Evolutionary conservation across 2,113 vertebrate genomes (phyloP).

Genomic region (Neolamprologus tretocephalus): DNA sequence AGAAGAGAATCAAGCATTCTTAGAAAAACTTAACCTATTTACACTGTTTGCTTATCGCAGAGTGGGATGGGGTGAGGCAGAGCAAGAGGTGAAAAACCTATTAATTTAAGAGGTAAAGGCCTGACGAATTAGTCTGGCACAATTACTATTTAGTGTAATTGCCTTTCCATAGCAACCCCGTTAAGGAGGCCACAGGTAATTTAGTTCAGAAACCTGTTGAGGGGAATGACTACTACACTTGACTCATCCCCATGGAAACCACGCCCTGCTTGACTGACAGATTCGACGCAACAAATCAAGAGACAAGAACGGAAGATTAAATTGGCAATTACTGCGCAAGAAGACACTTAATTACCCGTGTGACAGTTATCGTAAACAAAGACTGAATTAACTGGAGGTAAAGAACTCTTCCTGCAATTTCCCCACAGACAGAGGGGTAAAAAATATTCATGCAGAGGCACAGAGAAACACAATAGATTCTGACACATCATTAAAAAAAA

Average conservation of each 20-base stretch:
- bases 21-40: background rate
- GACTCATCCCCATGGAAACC: conserved; percentile 50
- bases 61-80: background rate
- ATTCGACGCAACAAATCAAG: background rate
- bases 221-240: conserved; percentile 14
- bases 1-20: background rate
- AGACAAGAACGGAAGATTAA: conserved; percentile 12
- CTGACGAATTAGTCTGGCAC: conserved; percentile 11
- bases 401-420: conserved; percentile 13
- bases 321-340: conserved; percentile 53
- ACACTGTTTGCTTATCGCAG: background rate
- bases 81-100: background rate
- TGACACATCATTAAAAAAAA: background rate
- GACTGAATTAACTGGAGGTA: background rate
- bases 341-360: conserved; percentile 36
- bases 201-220: conserved; percentile 9
- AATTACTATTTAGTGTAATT: conserved; percentile 37
- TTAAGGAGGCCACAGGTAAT: conserved; percentile 28
- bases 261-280: conserved; percentile 38
- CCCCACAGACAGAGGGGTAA: background rate
- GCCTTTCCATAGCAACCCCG: conserved; percentile 48
- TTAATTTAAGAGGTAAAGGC: background rate
- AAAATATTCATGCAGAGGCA: background rate
- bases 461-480: background rate
- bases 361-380: background rate